phyloP scores from a whole-genome alignment of 2,797 vertebrate species.

The Okamejei kenojei region DNA sequence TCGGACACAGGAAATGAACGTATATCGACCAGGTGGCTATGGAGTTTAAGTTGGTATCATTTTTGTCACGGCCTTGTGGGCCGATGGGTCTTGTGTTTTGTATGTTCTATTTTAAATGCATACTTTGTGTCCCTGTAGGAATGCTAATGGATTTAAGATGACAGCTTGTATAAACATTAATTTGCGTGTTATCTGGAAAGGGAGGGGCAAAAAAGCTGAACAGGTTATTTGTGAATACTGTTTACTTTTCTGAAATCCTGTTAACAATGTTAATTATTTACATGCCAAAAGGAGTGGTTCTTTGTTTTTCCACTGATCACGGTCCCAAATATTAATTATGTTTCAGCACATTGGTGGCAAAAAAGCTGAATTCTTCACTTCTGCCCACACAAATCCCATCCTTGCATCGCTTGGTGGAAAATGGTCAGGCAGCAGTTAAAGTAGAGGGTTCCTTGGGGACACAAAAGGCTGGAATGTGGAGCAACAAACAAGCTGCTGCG shows the following conservation, averaged over 20 bases:
- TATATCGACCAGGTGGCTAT: no score
- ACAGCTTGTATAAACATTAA: neutral
- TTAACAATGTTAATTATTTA: neutral
- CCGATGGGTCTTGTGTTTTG: no score
- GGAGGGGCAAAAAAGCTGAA: neutral
- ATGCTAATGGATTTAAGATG: neutral
- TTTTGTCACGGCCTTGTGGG: no score
- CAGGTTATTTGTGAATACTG: neutral
- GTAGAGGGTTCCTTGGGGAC: neutral
- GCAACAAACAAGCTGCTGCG: no score
- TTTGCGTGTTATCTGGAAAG: neutral
- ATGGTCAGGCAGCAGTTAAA: neutral
- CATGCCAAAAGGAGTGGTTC: conserved; percentile 11
- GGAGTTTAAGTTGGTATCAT: no score
- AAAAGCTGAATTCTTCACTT: neutral
- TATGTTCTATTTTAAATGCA: neutral
- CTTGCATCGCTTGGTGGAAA: neutral
- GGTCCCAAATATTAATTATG: neutral
- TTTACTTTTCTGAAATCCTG: neutral
- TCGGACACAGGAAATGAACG: no score
- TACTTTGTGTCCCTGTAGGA: neutral
- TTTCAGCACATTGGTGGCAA: neutral
- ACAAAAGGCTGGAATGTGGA: no score
- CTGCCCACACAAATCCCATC: neutral
- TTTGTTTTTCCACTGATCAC: neutral